Evolutionary conservation across 2,797 vertebrate genomes (phyloP), one percentile per base, ranked within the genome.

Genomic region (Sphenodon punctatus): DNA sequence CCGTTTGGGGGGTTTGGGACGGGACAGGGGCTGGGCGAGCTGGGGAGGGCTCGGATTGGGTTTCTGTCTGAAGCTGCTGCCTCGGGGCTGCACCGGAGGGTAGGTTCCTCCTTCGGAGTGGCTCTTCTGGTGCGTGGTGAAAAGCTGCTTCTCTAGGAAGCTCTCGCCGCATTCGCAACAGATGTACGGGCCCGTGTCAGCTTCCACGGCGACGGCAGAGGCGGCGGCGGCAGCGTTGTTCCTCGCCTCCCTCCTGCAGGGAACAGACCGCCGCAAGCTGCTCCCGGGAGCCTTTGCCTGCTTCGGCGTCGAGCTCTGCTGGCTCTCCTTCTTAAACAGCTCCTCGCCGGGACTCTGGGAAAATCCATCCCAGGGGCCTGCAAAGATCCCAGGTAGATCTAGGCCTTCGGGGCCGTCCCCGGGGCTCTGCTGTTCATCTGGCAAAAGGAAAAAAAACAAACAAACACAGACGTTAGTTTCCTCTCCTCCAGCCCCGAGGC

Each of bases 141-240:
- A 95, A 39, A 97, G 96, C 78, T 97, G 95, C 78, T 96, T 94
- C 76, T 95, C 94, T 82, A 88, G 71, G 76, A 95, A 95, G 85
- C 84, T 95, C 88, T 95, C 86, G 69, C 94, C 94, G 0, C 95
- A 96, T 34, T 94, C 95, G 1, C 94, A 95, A 88, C 95, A 94
- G 6, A 95, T 93, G 82, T 95, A 95, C 0, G 92, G 46, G 36
- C 75, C 89, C 9, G 68, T 6, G 0, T 76, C 58, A 3, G 9
- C 49, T 0, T 80, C 90, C 69, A 82, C 19, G 0, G 49, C 48
- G 7, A n/a, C 10, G 1, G 12, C 63, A 0, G 85, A 10, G 19
- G 7, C 1, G 1, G 88, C 89, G 74, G 85, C 10, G 19, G 7
- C 1, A 1, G 88, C 89, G 74, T 87, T 92, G 75, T 66, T 91